Base-by-base conservation (phyloP, 2,888 invertebrate genomes). In the Microchrysa polita region DNA sequence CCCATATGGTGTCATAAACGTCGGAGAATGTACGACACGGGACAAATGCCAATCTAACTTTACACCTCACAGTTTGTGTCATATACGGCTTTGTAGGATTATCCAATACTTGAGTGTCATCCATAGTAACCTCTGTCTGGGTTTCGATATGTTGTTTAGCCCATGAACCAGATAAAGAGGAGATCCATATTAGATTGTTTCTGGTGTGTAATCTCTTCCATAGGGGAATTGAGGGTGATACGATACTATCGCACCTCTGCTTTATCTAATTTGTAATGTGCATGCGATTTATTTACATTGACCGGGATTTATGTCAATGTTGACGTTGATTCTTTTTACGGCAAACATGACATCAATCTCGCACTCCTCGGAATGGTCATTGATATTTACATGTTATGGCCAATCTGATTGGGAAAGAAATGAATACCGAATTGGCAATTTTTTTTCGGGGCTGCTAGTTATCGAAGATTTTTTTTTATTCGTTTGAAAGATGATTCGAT, bases 221-320 rank as follows among this genome's bases (percentile, higher is more conserved):
- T 12, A n/a, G 4, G 48, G 48, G 48, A 48, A 48, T 48, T n/a
- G 48, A 48, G 48, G 48, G 48, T 48, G 48, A 48, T 48, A 48
- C 42, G 48, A 48, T 34, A 34, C 14, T 55, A 55, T 55, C 22
- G 10, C 55, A n/a, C n/a, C n/a, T n/a, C n/a, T n/a, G n/a, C 22
- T 55, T 55, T 20, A 55, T 55, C 55, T 55, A 55, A 55, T 55
- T 55, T 55, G 22, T 20, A 20, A 34, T 34, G 16, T 55, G n/a
- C n/a, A 20, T n/a, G 55, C 18, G 55, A 55, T 55, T 55, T 55
- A 55, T 55, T 55, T 55, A 1, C 55, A 18, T 48, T 55, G 55
- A 18, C 55, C 22, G 20, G 55, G 55, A 55, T 55, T 55, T 10
- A 20, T 55, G 55, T 55, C 55, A 55, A 55, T 55, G 55, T 55